Base-by-base conservation (phyloP, 2,888 invertebrate genomes). In the Hypselothyrea guttata region DNA sequence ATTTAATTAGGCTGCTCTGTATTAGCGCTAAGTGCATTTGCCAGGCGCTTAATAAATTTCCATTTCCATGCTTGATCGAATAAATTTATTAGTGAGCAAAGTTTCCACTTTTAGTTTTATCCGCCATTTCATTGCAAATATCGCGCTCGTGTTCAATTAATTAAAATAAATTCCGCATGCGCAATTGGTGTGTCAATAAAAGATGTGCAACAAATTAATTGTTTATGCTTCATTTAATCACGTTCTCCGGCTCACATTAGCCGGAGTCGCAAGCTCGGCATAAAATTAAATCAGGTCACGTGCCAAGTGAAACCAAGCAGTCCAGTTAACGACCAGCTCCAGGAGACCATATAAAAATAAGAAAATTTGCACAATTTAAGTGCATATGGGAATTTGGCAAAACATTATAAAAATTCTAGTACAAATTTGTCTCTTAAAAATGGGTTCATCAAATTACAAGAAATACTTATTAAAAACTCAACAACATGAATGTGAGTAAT, bases 231-330 rank as follows among this genome's bases (percentile, higher is more conserved):
- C 33, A 51, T 65, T 68, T 60, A 56, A 65, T 49, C 35, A 5
- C 44, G 54, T 57, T 53, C 30, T 44, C 38, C 16, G 33, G 41
- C 44, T 56, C 61, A 31, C 47, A 48, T 70, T 55, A 40, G 51
- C 49, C 31, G 8, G 34, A 34, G 48, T 44, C 44, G 18, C 11
- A 38, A 44, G 38, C n/a, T 13, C 47, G 12, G n/a, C 5, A 28
- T 48, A 44, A 22, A 59, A 61, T 53, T 53, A 66, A 70, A 64
- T 54, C 68, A 38, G 45, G 54, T 71, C 71, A 71, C 71, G 71
- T 71, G 34, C 56, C 31, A 46, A 8, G 27, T 37, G n/a, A 45
- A 38, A 7, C 22, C 27, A 28, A 41, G 38, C 33, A 52, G 22
- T 22, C 22, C 22, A 22, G 2, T 15, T 7, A 9, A 11, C 48